Evolutionary conservation across 2,113 vertebrate genomes (phyloP), one percentile per base, ranked within the genome.

Genomic region (Oenanthe melanoleuca): DNA sequence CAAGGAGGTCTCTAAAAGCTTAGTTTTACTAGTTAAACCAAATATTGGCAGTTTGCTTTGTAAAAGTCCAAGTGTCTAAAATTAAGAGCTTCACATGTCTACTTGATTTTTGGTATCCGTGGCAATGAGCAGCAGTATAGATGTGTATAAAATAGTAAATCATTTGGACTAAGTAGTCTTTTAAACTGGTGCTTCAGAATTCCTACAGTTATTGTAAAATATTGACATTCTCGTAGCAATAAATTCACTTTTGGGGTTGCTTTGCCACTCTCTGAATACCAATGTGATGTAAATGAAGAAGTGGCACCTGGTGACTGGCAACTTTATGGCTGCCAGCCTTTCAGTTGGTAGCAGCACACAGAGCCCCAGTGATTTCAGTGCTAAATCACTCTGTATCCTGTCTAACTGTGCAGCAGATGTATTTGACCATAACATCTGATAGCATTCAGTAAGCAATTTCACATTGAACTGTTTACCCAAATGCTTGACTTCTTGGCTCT

Each of bases 161-260:
- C 59, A 63, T 87, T 87, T 97, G 69, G 65, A 85, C 86, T 96
- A 83, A 97, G 93, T 80, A 86, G 88, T 49, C 91, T 97, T 97
- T 97, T 97, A 97, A 97, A 97, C 97, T 80, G 93, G 69, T 92
- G 78, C 74, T 91, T 95, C 93, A 96, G 85, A 95, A 93, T 87
- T 86, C 95, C 92, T 96, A 49, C 75, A 79, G 74, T 96, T 97
- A 98, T 96, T 96, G 86, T 94, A 94, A 98, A 98, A 95, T 97
- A 97, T 97, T 98, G 98, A 98, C 97, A 98, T 98, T 96, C 90
- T 97, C 0, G 5, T 55, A 85, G 91, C 86, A 93, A 92, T 96
- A 97, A 94, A 98, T 97, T 97, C 87, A 91, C 94, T 97, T 97
- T 97, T 93, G 18, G 17, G 26, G 79, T 93, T 94, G 82, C 63